A percentile compares a stretch with the other conserved stretches of the same genome.
These are phyloP conservation scores for Theonella swinhoei DNA, from an alignment of 37 sponge, comb jelly and placozoan genomes.

Conservation along the genomic window DNA sequence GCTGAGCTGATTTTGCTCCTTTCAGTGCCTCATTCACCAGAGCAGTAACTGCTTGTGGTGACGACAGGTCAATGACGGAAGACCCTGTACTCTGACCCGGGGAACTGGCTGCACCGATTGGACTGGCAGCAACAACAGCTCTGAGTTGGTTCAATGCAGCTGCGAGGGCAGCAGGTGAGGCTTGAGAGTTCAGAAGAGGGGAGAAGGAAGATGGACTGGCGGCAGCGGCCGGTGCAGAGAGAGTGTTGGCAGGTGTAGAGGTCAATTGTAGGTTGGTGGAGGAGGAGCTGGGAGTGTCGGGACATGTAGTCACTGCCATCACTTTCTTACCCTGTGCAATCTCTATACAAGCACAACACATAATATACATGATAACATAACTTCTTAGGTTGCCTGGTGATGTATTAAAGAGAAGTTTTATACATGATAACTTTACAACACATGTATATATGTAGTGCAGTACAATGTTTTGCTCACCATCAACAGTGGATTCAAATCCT, in stretches of 20 bases:
- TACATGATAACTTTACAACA: neutral
- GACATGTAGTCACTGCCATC: neutral
- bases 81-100: neutral
- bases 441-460: neutral
- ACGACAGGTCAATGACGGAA: neutral
- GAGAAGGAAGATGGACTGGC: conserved; percentile 16
- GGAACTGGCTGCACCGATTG: neutral
- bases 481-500: conserved; percentile 61
- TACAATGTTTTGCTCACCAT: conserved; percentile 47
- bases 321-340: neutral
- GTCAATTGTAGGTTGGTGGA: neutral
- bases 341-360: neutral
- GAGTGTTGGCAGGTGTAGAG: neutral
- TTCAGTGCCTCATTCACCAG: neutral
- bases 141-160: neutral
- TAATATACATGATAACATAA: no score
- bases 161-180: neutral
- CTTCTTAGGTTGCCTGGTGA: no score
- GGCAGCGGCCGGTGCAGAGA: neutral
- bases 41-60: conserved; percentile 7
- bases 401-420: no score
- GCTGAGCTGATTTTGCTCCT: neutral
- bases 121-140: neutral
- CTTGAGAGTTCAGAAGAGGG: conserved; percentile 33
- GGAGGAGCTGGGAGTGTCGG: neutral